Evolutionary conservation across 2,113 vertebrate species (phyloP), one percentile per base, ranked within the genome.

Genomic region (Carettochelys insculpta): DNA sequence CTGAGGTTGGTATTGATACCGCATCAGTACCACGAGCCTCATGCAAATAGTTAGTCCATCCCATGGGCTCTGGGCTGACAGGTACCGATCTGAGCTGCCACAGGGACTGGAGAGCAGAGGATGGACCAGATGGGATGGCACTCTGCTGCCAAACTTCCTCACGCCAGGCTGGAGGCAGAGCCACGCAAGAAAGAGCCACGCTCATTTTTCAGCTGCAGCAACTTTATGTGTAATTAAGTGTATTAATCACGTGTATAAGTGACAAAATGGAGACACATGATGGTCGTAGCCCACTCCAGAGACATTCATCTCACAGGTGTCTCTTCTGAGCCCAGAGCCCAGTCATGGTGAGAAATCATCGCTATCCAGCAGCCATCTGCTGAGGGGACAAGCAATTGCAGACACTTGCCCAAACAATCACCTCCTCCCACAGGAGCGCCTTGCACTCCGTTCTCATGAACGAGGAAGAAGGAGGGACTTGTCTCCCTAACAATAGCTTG

Each of bases 201-300:
- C 81, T 88, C 96, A 92, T 97, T 96, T 96, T 90, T 97, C 97
- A 97, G 58, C 83, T 77, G 92, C 94, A 0, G 81, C 85, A 92
- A 97, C 97, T 97, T 97, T 96, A 96, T 58, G 25, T 96, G 96
- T 86, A 97, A 97, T 98, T 97, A 97, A 96, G 97, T 95, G 96
- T 97, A 97, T 97, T 97, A 97, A 97, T 97, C 92, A 94, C 78
- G 86, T 92, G 24, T 93, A 96, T 96, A 93, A 95, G 95, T 88
- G 97, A 90, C 89, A 93, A 90, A 97, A 97, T 97, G 96, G 95
- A 97, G 97, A 97, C 92, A 50, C 96, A 95, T 1, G 87, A 95
- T 41, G 71, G 90, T 82, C 12, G 65, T 56, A 94, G 92, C 84
- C 88, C 7, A 1, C 81, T 94, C 89, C 91, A 45, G n/a, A 12